Evolutionary conservation across 2,888 invertebrate species (phyloP).

Genomic region (Lasiommata megera): DNA sequence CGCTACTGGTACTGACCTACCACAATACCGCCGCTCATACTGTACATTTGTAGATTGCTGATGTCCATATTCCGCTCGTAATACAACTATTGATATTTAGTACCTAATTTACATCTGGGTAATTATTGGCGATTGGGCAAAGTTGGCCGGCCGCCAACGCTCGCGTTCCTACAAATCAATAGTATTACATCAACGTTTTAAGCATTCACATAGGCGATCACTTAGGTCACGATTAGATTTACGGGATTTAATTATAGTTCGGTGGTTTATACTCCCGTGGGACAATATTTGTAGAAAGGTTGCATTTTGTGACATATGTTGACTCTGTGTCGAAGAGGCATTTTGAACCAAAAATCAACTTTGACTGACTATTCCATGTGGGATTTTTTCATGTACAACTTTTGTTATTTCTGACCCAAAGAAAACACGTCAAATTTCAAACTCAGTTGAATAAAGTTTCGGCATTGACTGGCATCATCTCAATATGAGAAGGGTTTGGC

Average conservation of each 20-base stretch:
- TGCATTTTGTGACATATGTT: background rate
- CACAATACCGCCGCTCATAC: background rate
- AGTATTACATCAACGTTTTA: slow-evolving; percentile 9
- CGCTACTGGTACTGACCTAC: background rate
- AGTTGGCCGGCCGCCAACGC: background rate
- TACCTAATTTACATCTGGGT: background rate
- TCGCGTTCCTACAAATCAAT: slow-evolving; percentile 6
- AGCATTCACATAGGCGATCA: slow-evolving; percentile 2
- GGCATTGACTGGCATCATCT: too few species aligned
- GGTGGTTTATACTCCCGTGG: background rate
- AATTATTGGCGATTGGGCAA: background rate
- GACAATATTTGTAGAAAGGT: background rate
- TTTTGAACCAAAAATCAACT: background rate
- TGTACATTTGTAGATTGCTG: background rate
- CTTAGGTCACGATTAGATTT: background rate
- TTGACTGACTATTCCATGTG: background rate
- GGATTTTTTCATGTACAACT: too few species aligned
- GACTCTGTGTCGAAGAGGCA: background rate
- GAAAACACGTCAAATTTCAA: too few species aligned
- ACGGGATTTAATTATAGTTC: background rate
- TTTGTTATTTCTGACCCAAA: too few species aligned
- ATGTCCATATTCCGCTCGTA: background rate
- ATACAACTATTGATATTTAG: background rate
- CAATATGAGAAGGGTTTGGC: too few species aligned
- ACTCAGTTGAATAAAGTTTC: too few species aligned